Conservation (phyloP, 2,113 vertebrate genomes). For the Anas platyrhynchos region DNA sequence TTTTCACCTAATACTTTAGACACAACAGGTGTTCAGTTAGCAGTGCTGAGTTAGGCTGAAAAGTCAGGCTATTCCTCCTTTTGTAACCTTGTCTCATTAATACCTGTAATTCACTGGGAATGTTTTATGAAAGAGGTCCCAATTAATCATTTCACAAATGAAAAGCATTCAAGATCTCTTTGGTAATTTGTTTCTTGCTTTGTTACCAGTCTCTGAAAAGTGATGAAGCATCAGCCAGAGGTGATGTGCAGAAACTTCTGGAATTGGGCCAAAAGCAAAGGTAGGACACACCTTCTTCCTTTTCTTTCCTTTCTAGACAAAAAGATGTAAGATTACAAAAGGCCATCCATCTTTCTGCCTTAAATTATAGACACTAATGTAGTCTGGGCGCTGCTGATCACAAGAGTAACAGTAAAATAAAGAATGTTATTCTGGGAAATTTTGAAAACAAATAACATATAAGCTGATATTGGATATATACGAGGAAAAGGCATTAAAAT, state of each 20-base stretch:
- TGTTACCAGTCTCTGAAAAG: slow-evolving; percentile 89
- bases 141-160: slow-evolving; percentile 8
- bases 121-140: background rate
- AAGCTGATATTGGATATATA: background rate
- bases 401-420: background rate
- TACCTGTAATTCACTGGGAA: background rate
- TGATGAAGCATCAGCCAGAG: slow-evolving; percentile 89
- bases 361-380: background rate
- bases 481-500: background rate
- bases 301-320: background rate
- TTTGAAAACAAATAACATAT: background rate
- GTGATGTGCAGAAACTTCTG: slow-evolving; percentile 91
- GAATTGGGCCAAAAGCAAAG: slow-evolving; percentile 95
- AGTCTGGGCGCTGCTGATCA: background rate
- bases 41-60: background rate
- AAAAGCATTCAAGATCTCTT: background rate
- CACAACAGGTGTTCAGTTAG: background rate
- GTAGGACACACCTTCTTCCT: slow-evolving; percentile 69
- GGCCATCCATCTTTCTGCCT: background rate
- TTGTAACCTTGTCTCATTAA: background rate
- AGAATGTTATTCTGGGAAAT: background rate
- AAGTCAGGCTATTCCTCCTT: background rate
- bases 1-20: background rate
- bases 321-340: background rate
- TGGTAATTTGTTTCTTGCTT: slow-evolving; percentile 15